Base-by-base conservation (phyloP, 2,888 invertebrate genomes). In the Erynnis tages region DNA sequence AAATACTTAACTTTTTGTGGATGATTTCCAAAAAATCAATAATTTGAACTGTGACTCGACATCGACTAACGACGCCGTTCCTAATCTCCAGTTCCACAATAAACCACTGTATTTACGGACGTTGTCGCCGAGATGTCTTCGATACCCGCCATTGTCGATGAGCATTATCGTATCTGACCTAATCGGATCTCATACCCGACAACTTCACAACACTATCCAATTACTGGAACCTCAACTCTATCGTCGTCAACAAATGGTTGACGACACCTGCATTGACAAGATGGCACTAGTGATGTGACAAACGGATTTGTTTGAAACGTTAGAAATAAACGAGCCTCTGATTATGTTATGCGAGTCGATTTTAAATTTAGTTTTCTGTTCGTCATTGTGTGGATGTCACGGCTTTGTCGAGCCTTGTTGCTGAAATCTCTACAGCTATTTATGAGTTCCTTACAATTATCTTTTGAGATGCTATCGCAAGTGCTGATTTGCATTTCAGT, bases 301-400 rank as follows among this genome's bases (percentile, higher is more conserved):
- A 76, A 76, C 44, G 81, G 85, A 85, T 87, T 86, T 84, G 84
- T 83, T 79, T 79, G 74, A 65, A 75, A 65, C 72, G 76, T 81
- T 80, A 85, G 79, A 81, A 83, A 81, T 83, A 81, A 82, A 84
- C 80, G 77, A 84, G 76, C 74, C 69, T 76, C 76, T 85, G 85
- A 86, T 85, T 85, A 82, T 76, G 78, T 84, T 81, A 76, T 81
- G 77, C 79, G 77, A 81, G 79, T 72, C 72, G 74, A 73, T 68
- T 79, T 74, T 70, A 73, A 69, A 71, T 73, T 79, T 75, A 62
- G 71, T 73, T 71, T 72, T 73, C 77, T 44, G 50, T 52, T 14
- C 79, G 81, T 78, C 63, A 61, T 62, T 54, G 57, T 67, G 67
- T 65, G 60, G 53, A 56, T 54, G 64, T 44, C 37, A 19, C 29